Evolutionary conservation across 2,113 vertebrate genomes (phyloP), one percentile per base, ranked within the genome.

Genomic region (Epinephelus cyanopodus): DNA sequence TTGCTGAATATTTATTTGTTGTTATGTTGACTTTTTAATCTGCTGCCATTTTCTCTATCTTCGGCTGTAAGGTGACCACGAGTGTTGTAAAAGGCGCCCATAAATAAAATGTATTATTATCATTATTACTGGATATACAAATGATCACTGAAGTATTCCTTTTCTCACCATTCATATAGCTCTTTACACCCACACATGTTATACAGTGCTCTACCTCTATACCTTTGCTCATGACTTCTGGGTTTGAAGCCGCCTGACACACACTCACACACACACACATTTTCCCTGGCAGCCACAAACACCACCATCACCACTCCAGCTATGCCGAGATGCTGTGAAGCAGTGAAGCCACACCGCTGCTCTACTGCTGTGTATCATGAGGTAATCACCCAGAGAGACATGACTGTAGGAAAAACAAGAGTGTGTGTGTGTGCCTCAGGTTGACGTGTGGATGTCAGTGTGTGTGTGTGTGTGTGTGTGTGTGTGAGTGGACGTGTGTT

Each of bases 301-400:
- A 71, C 76, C 81, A 54, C 21, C 74, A 74, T 61, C 66, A 47
- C 63, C 37, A 57, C 68, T 54, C 66, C 29, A 57, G 33, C 69
- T 52, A 66, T 45, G 37, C 42, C 42, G 47, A 69, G 58, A 80
- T 62, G 78, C 56, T 82, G 82, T 58, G 67, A 84, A 75, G 78
- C 74, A 69, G 65, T 50, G 23, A 81, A 74, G 74, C 63, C 29
- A 9, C 25, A 29, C 25, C 19, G 45, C 50, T 68, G 53, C 39
- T 48, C 50, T 37, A 29, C 56, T 52, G 62, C 33, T 69, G 70
- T 33, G 37, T 56, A 84, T 74, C 45, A 72, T 81, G 62, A 86
- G n/a, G 57, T 86, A 79, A 86, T 80, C 52, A 18, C 56, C 74
- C 79, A 82, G 65, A 80, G 64, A 88, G 60, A 77, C 64, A 23